Percentiles rank a stretch among this genome's conserved stretches.
These are phyloP conservation scores for Hirundo rustica DNA, from an alignment of 2,797 vertebrate species.

Conservation along the genomic window DNA sequence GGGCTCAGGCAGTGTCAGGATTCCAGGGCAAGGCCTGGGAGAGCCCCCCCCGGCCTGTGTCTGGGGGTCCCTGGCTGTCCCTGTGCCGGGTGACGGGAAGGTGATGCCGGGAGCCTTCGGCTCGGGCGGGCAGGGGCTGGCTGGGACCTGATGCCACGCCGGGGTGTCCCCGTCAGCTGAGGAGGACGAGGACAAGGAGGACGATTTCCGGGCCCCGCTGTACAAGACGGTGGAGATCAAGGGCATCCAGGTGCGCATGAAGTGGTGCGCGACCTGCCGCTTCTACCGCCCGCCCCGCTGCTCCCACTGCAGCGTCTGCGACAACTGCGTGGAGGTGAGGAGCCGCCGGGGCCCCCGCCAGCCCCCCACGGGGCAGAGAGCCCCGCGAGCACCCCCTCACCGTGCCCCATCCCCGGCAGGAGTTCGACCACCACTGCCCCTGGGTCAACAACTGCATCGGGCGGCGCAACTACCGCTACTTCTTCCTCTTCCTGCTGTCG, in stretches of 20 bases:
- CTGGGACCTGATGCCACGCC: not conserved
- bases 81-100: rapidly evolving
- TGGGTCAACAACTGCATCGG: slow-evolving; percentile 99
- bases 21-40: not conserved
- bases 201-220: slow-evolving; percentile 95
- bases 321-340: slow-evolving; percentile 97
- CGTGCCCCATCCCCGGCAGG: slow-evolving; percentile 70
- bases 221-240: slow-evolving; percentile 98
- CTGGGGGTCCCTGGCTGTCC: not conserved
- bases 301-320: slow-evolving; percentile 97
- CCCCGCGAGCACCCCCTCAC: not conserved
- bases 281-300: slow-evolving; percentile 97
- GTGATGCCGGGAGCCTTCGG: rapidly evolving
- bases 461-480: slow-evolving; percentile 96
- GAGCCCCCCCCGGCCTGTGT: rapidly evolving
- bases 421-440: slow-evolving; percentile 99
- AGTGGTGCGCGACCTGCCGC: slow-evolving; percentile 97
- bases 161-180: slow-evolving; percentile 78
- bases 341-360: rapidly evolving
- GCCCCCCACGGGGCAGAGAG: rapidly evolving
- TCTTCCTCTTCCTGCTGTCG: slow-evolving; percentile 96
- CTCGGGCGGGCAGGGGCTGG: rapidly evolving
- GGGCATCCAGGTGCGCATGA: slow-evolving; percentile 98
- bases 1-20: not conserved
- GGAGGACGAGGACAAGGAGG: slow-evolving; percentile 98